Base-by-base conservation (phyloP, 1,140 invertebrate genomes). In the Rhyacophila brunnea region DNA sequence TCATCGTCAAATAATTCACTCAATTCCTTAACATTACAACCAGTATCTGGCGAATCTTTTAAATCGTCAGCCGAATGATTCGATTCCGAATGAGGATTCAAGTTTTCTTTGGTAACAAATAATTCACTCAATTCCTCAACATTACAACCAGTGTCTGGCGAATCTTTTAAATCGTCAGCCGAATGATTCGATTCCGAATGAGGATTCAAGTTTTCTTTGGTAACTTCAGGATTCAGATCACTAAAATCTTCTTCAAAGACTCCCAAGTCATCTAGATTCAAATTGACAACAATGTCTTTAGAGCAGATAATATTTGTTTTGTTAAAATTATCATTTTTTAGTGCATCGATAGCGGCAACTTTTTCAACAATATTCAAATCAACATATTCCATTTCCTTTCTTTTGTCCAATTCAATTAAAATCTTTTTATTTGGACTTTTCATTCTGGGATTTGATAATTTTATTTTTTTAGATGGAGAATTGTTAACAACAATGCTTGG, bases 401-500 rank as follows among this genome's bases (percentile, higher is more conserved):
- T 45, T 5, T 18, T 45, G 11, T 11, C 10, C 5, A 40, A 13
- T 6, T 4, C 38, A 15, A 40, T 45, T 45, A 5, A 17, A 17
- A 14, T 11, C 9, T 11, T 45, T 19, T 45, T 17, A 11, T 45
- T 45, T 45, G 14, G 10, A 11, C 43, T 38, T 36, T 23, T 36
- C 4, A 38, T 51, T 38, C 14, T 38, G 10, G 0, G 15, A 35
- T 36, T 20, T 3, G 23, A n/a, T 32, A 45, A 13, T 46, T 59
- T 51, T 9, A 6, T 35, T 53, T 34, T 59, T 59, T 59, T 53
- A 1, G 11, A 18, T 17, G 49, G 49, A 13, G 40, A 36, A 7
- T 28, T 28, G 9, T 28, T 9, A 5, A 38, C 23, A 28, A 28
- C 28, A 14, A 14, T 17, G 23, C 32, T 18, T 10, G 58, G 50